Evolutionary conservation across 2,113 vertebrate species (phyloP), one percentile per base, ranked within the genome.

Genomic region (Camelus bactrianus): DNA sequence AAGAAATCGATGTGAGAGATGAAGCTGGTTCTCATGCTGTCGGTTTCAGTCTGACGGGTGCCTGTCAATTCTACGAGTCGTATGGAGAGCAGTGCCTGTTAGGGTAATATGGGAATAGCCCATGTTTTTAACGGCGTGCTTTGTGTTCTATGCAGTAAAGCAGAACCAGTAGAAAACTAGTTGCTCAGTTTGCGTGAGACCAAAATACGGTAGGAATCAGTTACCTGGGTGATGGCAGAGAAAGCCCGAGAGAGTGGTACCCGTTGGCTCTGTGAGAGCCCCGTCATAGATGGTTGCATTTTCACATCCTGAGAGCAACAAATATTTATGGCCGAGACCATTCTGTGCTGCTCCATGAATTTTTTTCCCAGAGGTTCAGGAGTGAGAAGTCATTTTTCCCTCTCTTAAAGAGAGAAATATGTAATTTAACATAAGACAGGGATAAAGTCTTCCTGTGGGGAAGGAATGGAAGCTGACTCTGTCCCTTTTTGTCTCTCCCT

Each of bases 391-490:
- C 48, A 28, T 50, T 38, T 52, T 82, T 58, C 24, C 42, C 19
- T 81, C 65, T 88, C 56, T 67, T 22, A 54, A 65, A 46, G 35
- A 89, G 82, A 65, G 42, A 95, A 92, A 24, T 72, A 88, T 50
- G 48, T 69, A 81, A 95, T 91, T 85, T 89, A 89, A 95, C 93
- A 46, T 77, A 79, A 79, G 50, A 65, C 11, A n/a, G 83, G 35
- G 60, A 70, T 60, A 84, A 64, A 62, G 1, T 83, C 85, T 96
- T 94, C 60, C 48, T 32, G 24, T 92, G 97, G 86, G 91, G 90
- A 96, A 84, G 22, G 30, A 94, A 85, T 96, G 96, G 98, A 98
- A 93, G 62, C 94, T 86, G 93, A 83, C 62, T 65, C 46, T 81
- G 82, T 0, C 90, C 87, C 89, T 95, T 81, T 73, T 84, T 56